Conservation (phyloP, 2,113 vertebrate species). For the Petromus typicus region DNA sequence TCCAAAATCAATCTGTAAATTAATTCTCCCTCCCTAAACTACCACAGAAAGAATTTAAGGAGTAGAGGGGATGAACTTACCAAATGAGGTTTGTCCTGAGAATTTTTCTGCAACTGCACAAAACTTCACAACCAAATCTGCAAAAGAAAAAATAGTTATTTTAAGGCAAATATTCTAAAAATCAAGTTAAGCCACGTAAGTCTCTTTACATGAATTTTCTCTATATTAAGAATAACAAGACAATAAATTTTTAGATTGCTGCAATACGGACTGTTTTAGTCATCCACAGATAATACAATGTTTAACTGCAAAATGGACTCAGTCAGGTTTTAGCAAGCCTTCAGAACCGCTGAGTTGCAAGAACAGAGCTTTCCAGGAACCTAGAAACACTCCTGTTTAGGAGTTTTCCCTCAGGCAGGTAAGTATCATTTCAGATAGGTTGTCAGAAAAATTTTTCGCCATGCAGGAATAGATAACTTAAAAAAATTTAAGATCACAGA, state of each 20-base stretch:
- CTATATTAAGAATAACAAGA: neutral
- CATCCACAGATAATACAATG: neutral
- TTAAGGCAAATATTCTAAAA: slow-evolving; percentile 15
- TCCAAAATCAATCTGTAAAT: neutral
- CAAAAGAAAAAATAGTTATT: slow-evolving; percentile 71
- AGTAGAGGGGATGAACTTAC: slow-evolving; percentile 75
- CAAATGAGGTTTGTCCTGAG: slow-evolving; percentile 72
- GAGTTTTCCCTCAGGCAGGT: neutral
- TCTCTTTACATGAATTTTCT: neutral
- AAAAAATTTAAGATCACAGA: neutral
- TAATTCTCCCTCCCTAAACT: slow-evolving; percentile 37
- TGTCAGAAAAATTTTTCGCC: neutral
- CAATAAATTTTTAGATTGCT: slow-evolving; percentile 15
- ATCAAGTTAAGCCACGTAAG: slow-evolving; percentile 27
- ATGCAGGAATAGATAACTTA: neutral
- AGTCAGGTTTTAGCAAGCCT: neutral
- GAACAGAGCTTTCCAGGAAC: slow-evolving; percentile 35
- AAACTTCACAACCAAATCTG: slow-evolving; percentile 85
- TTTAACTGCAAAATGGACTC: neutral
- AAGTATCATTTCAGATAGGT: neutral
- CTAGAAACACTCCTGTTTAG: neutral
- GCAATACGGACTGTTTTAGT: neutral
- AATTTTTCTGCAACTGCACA: slow-evolving; percentile 63
- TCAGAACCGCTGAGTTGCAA: neutral
- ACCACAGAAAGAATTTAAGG: neutral